These are phyloP conservation scores for Merluccius polli DNA, from an alignment of 2,797 vertebrate genomes.

Conservation along the genomic window DNA sequence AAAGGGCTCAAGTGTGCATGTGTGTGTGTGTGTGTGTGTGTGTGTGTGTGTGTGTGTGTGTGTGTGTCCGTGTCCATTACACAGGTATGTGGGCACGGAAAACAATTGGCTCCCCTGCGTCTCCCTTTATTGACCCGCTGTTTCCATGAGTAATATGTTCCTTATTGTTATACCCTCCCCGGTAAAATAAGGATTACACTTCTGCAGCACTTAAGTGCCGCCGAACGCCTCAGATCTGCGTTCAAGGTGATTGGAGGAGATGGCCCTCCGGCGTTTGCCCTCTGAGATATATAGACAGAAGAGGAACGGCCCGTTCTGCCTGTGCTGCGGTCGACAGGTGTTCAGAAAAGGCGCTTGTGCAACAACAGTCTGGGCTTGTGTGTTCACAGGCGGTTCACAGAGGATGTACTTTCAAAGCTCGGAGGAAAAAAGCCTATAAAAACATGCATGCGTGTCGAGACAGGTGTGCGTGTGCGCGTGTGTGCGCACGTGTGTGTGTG, in stretches of 20 bases:
- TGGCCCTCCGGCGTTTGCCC: background rate
- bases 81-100: background rate
- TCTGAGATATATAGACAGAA: conserved; percentile 22
- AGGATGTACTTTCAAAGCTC: conserved; percentile 29
- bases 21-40: too few relatives aligned
- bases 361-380: conserved; percentile 33
- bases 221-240: background rate
- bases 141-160: background rate
- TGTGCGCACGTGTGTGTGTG: background rate
- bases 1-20: background rate
- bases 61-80: background rate
- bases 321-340: conserved; percentile 45
- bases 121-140: background rate
- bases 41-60: background rate
- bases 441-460: background rate
- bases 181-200: background rate
- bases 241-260: background rate
- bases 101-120: background rate
- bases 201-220: background rate
- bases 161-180: background rate
- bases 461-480: background rate
- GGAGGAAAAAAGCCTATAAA: conserved; percentile 43
- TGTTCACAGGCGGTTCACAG: conserved; percentile 28
- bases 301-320: conserved; percentile 27
- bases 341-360: conserved; percentile 37